These are phyloP conservation scores for Brachypteracias leptosomus DNA, from an alignment of 2,113 vertebrate genomes.

Conservation along the genomic window DNA sequence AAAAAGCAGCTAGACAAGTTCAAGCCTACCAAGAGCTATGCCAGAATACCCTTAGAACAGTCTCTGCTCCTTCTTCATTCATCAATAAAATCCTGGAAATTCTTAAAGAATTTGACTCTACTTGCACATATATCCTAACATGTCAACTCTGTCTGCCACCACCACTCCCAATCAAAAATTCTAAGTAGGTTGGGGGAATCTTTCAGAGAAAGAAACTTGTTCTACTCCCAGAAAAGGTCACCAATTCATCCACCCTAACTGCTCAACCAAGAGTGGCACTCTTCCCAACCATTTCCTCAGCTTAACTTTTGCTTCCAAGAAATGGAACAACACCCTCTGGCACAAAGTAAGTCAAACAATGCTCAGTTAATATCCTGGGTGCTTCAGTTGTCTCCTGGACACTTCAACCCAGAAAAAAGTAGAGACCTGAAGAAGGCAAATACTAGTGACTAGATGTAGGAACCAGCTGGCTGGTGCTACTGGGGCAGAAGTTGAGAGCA, in stretches of 20 bases:
- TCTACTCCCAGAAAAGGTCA: neutral
- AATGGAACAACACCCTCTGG: neutral
- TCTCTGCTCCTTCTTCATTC: neutral
- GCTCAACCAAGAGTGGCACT: neutral
- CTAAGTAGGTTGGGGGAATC: neutral
- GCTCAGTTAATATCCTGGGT: neutral
- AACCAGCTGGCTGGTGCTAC: neutral
- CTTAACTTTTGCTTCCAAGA: neutral
- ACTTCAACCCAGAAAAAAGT: neutral
- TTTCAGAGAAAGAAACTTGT: neutral
- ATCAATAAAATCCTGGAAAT: neutral
- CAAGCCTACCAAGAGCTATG: neutral
- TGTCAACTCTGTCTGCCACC: neutral
- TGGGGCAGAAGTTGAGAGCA: neutral
- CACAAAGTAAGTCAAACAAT: neutral
- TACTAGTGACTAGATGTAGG: neutral
- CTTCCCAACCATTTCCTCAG: neutral
- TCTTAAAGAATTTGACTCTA: neutral
- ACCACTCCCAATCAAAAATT: neutral
- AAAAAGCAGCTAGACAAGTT: neutral
- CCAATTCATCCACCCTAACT: neutral
- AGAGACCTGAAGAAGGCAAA: neutral
- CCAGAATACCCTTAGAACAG: neutral
- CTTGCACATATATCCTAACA: neutral
- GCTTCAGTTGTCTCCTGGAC: neutral